Conservation (phyloP, 30 jellyfish, hydroid and myxozoan species). For the Cassiopea xamachana region DNA sequence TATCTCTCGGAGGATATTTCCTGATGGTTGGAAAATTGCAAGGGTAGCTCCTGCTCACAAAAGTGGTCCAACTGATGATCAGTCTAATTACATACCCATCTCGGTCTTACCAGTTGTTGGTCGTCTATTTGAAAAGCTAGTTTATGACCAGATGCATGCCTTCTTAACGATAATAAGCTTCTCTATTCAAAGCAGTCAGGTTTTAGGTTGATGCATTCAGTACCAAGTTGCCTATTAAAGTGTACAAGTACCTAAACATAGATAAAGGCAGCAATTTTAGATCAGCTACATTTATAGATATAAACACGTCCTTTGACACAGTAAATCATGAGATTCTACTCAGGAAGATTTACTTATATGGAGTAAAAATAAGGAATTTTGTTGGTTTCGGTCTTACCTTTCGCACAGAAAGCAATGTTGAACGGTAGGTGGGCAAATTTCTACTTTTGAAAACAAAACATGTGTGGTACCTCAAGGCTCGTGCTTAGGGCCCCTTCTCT, state of each 20-base stretch:
- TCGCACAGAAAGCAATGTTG: too few relatives aligned
- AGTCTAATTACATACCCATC: slow-evolving; percentile 49
- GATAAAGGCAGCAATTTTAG: slow-evolving; percentile 21
- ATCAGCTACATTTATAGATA: slow-evolving; percentile 19
- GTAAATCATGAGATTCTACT: not conserved
- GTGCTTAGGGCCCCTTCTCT: too few relatives aligned
- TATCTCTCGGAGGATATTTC: slow-evolving; percentile 27
- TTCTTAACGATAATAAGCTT: slow-evolving; percentile 28
- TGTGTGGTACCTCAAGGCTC: too few relatives aligned
- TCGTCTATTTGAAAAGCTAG: slow-evolving; percentile 26
- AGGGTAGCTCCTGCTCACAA: not conserved
- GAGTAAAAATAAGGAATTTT: not conserved
- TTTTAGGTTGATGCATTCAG: slow-evolving; percentile 41
- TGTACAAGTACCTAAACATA: slow-evolving; percentile 23
- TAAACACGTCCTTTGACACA: slow-evolving; percentile 61
- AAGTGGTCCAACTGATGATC: slow-evolving; percentile 34
- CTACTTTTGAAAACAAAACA: too few relatives aligned
- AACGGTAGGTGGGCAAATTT: too few relatives aligned
- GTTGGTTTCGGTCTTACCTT: slow-evolving; percentile 34
- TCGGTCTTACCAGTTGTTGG: slow-evolving; percentile 52
- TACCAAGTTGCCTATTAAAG: not conserved
- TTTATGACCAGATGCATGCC: slow-evolving; percentile 27
- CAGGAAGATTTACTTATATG: too few relatives aligned
- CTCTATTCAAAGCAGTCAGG: slow-evolving; percentile 46
- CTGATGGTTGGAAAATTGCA: slow-evolving; percentile 24